phyloP scores from a whole-genome alignment of 2,888 invertebrate species.

The Diogma glabrata region DNA sequence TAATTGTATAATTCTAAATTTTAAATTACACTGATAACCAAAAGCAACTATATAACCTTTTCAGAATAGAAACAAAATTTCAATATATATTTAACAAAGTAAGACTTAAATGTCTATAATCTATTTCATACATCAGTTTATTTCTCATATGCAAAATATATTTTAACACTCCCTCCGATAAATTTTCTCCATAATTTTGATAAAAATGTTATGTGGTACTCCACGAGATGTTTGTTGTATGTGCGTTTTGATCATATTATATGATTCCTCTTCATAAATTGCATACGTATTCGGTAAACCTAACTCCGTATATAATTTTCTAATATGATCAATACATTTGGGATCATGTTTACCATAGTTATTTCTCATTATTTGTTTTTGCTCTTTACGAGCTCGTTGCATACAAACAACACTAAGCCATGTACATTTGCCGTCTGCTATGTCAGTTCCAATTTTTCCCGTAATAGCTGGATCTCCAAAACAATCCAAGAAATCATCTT shows the following conservation, averaged over 20 bases:
- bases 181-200: slow-evolving; percentile 69
- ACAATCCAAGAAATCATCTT: slow-evolving; percentile 62
- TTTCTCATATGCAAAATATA: too few species aligned
- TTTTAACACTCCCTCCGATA: slow-evolving; percentile 56
- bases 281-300: slow-evolving; percentile 64
- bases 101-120: too few species aligned
- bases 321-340: slow-evolving; percentile 55
- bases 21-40: too few species aligned
- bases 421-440: slow-evolving; percentile 90
- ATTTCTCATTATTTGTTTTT: slow-evolving; percentile 59
- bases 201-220: slow-evolving; percentile 69
- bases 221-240: slow-evolving; percentile 75
- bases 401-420: slow-evolving; percentile 89
- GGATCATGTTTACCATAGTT: slow-evolving; percentile 60
- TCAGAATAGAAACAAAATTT: too few species aligned
- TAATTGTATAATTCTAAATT: too few species aligned
- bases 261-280: slow-evolving; percentile 72
- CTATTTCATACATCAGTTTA: too few species aligned
- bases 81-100: too few species aligned
- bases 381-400: slow-evolving; percentile 59
- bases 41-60: too few species aligned
- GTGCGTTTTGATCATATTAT: slow-evolving; percentile 67
- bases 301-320: slow-evolving; percentile 64
- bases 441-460: slow-evolving; percentile 86
- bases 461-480: slow-evolving; percentile 76